A percentile compares a stretch with the other conserved stretches of the same genome.
Evolutionary conservation across 2,113 vertebrate species (phyloP).

Genomic region (Phrynocephalus versicolor): DNA sequence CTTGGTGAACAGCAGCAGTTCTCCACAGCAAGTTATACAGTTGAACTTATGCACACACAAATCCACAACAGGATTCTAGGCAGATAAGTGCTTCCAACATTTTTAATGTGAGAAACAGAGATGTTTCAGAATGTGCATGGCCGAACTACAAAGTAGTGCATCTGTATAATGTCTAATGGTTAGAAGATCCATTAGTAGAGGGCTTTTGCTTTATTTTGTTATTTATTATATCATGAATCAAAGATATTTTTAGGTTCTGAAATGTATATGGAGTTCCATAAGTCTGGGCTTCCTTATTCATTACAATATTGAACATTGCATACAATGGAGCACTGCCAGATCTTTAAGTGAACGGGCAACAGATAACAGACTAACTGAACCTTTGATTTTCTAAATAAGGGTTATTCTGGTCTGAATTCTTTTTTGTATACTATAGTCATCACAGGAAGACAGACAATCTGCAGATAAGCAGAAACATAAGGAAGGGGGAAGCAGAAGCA

Average conservation of each 20-base stretch:
- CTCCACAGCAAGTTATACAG: too few relatives aligned
- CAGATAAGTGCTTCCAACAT: background rate
- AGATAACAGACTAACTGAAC: background rate
- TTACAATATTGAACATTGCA: background rate
- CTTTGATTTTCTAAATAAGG: background rate
- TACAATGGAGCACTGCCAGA: background rate
- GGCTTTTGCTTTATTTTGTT: background rate
- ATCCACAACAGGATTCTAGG: too few relatives aligned
- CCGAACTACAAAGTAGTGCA: background rate
- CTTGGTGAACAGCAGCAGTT: too few relatives aligned
- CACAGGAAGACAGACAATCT: constrained; percentile 9
- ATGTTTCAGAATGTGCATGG: background rate
- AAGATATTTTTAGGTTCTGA: background rate
- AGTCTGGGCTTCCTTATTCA: background rate
- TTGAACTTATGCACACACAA: too few relatives aligned
- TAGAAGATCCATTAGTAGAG: background rate
- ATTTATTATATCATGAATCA: background rate
- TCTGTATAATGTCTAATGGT: background rate
- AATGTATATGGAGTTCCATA: background rate
- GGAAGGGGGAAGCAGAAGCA: constrained; percentile 6
- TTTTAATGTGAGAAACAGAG: background rate
- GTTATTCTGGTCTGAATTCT: background rate
- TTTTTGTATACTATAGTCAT: constrained; percentile 11
- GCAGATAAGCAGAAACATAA: constrained; percentile 30
- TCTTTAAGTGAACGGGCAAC: background rate